Evolutionary conservation across 1,140 invertebrate genomes (phyloP).

Genomic region (Pseudomyrmex sp.): DNA sequence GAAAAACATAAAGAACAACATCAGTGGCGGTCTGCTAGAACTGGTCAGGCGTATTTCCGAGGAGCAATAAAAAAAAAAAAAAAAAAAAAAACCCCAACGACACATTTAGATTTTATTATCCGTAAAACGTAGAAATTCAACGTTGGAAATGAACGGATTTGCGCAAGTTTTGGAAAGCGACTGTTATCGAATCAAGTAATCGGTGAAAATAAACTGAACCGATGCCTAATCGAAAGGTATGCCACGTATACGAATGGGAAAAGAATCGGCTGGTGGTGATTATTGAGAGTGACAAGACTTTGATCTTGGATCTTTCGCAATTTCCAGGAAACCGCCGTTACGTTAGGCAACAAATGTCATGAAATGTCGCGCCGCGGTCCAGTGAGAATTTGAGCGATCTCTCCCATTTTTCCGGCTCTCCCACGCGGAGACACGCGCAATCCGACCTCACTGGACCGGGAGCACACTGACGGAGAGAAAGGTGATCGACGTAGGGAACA

Average conservation of each 20-base stretch:
- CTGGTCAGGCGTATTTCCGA: neutral
- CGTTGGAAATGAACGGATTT: neutral
- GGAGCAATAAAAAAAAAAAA: neutral
- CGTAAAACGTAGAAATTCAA: neutral
- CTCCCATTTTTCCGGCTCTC: slow-evolving; percentile 1
- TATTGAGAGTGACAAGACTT: neutral
- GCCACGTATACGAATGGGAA: neutral
- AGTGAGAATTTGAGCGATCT: slow-evolving; percentile 28
- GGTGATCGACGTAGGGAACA: slow-evolving; percentile 21
- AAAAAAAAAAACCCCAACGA: too few species aligned
- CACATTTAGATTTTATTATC: too few species aligned
- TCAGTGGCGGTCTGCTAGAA: neutral
- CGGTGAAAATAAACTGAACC: neutral
- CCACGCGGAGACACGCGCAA: neutral
- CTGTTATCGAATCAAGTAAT: neutral
- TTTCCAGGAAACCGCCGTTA: slow-evolving; percentile 3
- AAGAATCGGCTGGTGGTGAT: neutral
- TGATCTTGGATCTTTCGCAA: slow-evolving; percentile 24
- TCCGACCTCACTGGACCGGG: neutral
- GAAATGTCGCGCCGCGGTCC: neutral
- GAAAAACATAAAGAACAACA: slow-evolving; percentile 11
- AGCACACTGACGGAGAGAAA: slow-evolving; percentile 29
- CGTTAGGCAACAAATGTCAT: neutral
- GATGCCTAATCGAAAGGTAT: neutral
- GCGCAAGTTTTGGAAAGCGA: slow-evolving; percentile 21